Conservation (phyloP, 2,888 invertebrate species). For the Timandra comae region DNA sequence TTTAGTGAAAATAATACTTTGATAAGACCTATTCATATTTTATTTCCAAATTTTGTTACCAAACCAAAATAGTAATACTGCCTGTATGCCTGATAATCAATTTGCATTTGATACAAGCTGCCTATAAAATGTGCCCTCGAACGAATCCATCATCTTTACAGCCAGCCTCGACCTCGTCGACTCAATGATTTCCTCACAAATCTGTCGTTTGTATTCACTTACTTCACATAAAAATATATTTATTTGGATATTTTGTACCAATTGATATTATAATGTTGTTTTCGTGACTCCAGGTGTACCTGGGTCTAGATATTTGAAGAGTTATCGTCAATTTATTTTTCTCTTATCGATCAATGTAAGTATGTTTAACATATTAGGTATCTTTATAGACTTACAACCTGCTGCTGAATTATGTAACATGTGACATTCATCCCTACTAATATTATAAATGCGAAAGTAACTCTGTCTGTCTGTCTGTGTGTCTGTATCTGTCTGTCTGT, state of each 20-base stretch:
- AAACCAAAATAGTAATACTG: conserved; percentile 9
- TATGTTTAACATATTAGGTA: too few relatives aligned
- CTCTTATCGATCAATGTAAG: too few relatives aligned
- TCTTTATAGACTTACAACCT: too few relatives aligned
- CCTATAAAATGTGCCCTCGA: neutral
- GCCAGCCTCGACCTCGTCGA: neutral
- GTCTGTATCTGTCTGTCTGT: too few relatives aligned
- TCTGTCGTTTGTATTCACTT: conserved; percentile 1
- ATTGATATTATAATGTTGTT: neutral
- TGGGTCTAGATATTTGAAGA: too few relatives aligned
- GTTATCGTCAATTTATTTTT: too few relatives aligned
- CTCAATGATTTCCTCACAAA: neutral
- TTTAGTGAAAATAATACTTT: neutral
- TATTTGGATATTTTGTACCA: neutral
- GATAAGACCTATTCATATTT: neutral
- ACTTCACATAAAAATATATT: neutral
- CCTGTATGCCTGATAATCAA: conserved; percentile 25
- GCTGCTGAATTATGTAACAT: too few relatives aligned
- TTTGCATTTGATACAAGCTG: conserved; percentile 1
- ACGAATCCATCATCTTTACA: conserved; percentile 1
- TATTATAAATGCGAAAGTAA: too few relatives aligned
- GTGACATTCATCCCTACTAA: too few relatives aligned
- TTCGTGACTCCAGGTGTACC: too few relatives aligned
- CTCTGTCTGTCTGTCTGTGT: too few relatives aligned
- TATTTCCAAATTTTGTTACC: neutral